These are phyloP conservation scores for Polyommatus icarus DNA, from an alignment of 2,888 invertebrate genomes.

Conservation along the genomic window DNA sequence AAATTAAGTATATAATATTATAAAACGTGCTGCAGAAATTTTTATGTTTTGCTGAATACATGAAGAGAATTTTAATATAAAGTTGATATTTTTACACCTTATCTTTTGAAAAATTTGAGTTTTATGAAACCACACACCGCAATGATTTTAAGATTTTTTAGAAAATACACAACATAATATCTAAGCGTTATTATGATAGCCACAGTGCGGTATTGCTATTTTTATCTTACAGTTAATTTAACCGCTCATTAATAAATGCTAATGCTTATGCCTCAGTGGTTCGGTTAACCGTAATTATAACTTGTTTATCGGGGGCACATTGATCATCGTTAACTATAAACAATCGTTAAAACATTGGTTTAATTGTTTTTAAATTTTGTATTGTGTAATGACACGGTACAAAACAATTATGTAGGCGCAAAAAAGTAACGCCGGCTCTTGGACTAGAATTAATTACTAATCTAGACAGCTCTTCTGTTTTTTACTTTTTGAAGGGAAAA, in stretches of 20 bases:
- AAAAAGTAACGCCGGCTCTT: neutral
- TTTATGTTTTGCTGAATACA: too few relatives aligned
- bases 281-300: slow-evolving; percentile 35
- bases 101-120: too few relatives aligned
- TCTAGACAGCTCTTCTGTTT: neutral
- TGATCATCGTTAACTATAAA: slow-evolving; percentile 24
- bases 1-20: too few relatives aligned
- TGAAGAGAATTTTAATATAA: too few relatives aligned
- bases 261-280: slow-evolving; percentile 40
- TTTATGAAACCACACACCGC: neutral
- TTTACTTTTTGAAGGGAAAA: too few relatives aligned
- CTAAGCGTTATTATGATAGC: slow-evolving; percentile 18
- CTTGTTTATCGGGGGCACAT: slow-evolving; percentile 31
- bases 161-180: neutral
- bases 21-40: too few relatives aligned
- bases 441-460: neutral
- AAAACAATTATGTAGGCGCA: neutral
- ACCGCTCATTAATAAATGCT: slow-evolving; percentile 43
- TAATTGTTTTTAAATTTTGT: slow-evolving; percentile 26
- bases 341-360: slow-evolving; percentile 25
- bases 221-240: slow-evolving; percentile 42
- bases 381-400: slow-evolving; percentile 1
- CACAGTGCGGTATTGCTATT: slow-evolving; percentile 36
- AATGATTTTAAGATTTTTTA: neutral
- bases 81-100: too few relatives aligned